Evolutionary conservation across 2,113 vertebrate genomes (phyloP).

Genomic region (Sialia sialis): DNA sequence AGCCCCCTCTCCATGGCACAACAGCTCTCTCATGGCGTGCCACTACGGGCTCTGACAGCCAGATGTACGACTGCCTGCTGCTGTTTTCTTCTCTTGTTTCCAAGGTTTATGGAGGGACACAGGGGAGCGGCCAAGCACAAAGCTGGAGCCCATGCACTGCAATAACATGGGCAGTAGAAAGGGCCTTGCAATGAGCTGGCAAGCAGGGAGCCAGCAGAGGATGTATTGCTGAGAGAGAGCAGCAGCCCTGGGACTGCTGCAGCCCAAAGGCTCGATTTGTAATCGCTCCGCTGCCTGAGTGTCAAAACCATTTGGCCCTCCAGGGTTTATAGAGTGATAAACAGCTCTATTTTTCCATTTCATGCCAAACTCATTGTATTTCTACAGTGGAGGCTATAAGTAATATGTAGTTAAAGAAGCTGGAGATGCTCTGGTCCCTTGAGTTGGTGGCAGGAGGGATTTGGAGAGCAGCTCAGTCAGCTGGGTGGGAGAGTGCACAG

Average conservation of each 20-base stretch:
- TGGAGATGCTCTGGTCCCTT: background rate
- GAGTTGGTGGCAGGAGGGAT: background rate
- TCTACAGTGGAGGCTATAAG: background rate
- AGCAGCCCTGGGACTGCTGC: background rate
- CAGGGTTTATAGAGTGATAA: slow-evolving; percentile 31
- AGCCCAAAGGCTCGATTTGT: background rate
- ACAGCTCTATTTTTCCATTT: slow-evolving; percentile 39
- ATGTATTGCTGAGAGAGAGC: slow-evolving; percentile 24
- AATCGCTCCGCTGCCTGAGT: background rate
- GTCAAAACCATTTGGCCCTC: slow-evolving; percentile 4
- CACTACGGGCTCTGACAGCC: background rate
- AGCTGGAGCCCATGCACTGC: background rate
- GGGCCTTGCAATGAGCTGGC: background rate
- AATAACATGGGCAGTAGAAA: background rate
- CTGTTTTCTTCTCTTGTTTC: background rate
- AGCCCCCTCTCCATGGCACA: background rate
- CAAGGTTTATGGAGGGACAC: background rate
- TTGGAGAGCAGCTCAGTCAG: background rate
- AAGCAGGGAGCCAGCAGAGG: background rate
- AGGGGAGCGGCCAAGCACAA: background rate
- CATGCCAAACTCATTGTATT: slow-evolving; percentile 15
- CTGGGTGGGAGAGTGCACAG: background rate
- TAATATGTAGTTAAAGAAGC: slow-evolving; percentile 10
- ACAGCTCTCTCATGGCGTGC: background rate
- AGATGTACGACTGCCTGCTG: background rate